Percentiles rank a stretch among this genome's conserved stretches.
Evolutionary conservation across 92 coral and sea anemone species (phyloP).

Genomic region (Porites evermanni): DNA sequence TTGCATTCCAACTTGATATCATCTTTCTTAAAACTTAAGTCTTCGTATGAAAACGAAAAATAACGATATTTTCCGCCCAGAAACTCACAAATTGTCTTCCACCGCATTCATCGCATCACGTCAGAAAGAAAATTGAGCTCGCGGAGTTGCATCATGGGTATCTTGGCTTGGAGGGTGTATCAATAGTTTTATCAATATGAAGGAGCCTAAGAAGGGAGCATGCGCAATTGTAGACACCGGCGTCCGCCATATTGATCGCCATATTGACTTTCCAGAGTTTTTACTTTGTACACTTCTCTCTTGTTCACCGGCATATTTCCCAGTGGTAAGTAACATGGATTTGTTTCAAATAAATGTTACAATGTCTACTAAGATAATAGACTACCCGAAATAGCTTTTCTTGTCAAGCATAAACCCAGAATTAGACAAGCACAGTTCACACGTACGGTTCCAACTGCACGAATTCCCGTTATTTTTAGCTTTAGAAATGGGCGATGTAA

Average conservation of each 20-base stretch:
- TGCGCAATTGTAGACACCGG: slow-evolving; percentile 46
- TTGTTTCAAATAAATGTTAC: slow-evolving; percentile 7
- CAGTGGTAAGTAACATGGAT: slow-evolving; percentile 25
- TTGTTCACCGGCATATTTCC: neutral
- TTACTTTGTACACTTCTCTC: neutral
- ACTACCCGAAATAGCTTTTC: neutral
- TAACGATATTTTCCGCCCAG: neutral
- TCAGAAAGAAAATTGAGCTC: slow-evolving; percentile 41
- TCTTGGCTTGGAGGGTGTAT: slow-evolving; percentile 49
- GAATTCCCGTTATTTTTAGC: no score
- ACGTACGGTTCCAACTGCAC: no score
- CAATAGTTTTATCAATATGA: slow-evolving; percentile 52
- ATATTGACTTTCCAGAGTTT: neutral
- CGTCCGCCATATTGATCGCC: slow-evolving; percentile 74
- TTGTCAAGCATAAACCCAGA: neutral
- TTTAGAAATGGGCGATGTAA: no score
- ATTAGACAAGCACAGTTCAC: no score
- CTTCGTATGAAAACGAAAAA: slow-evolving; percentile 9
- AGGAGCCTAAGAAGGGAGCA: slow-evolving; percentile 8
- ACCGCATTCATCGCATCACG: slow-evolving; percentile 22
- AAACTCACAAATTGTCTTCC: neutral
- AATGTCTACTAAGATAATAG: neutral
- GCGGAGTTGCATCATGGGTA: slow-evolving; percentile 67
- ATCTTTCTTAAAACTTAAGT: slow-evolving; percentile 55
- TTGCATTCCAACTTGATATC: slow-evolving; percentile 86